Evolutionary conservation across 2,888 invertebrate species (phyloP).

Genomic region (Galeruca laticollis): DNA sequence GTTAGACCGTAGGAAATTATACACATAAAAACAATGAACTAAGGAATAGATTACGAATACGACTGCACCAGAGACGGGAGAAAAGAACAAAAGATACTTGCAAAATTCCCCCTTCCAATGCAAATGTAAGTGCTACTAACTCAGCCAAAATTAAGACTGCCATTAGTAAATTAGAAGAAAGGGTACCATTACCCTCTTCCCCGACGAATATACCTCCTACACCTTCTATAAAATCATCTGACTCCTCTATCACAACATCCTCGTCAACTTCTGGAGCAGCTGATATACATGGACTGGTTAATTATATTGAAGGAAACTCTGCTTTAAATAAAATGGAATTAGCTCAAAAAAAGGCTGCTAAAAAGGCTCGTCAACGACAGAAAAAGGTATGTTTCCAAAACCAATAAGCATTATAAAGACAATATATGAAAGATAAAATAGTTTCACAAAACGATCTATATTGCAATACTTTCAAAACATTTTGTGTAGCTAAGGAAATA

Average conservation of each 20-base stretch:
- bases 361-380: constrained; percentile 83
- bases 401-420: constrained; percentile 1
- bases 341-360: constrained; percentile 80
- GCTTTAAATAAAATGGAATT: constrained; percentile 59
- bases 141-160: constrained; percentile 45
- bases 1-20: constrained; percentile 43
- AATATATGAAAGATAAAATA: too few relatives aligned
- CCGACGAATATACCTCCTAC: constrained; percentile 52
- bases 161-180: constrained; percentile 47
- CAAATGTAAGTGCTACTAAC: constrained; percentile 27
- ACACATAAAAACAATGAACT: constrained; percentile 61
- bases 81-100: constrained; percentile 50
- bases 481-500: too few relatives aligned
- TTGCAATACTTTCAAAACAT: too few relatives aligned
- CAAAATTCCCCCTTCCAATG: constrained; percentile 38
- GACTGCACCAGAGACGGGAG: constrained; percentile 60
- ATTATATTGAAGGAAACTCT: constrained; percentile 64
- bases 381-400: constrained; percentile 72
- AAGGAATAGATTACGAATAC: constrained; percentile 61
- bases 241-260: constrained; percentile 41
- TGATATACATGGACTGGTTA: constrained; percentile 63
- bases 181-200: constrained; percentile 51
- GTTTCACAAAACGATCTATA: too few relatives aligned
- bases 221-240: constrained; percentile 47
- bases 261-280: constrained; percentile 37